phyloP scores from a whole-genome alignment of 2,888 invertebrate genomes.

The Matsumyia berberina region DNA sequence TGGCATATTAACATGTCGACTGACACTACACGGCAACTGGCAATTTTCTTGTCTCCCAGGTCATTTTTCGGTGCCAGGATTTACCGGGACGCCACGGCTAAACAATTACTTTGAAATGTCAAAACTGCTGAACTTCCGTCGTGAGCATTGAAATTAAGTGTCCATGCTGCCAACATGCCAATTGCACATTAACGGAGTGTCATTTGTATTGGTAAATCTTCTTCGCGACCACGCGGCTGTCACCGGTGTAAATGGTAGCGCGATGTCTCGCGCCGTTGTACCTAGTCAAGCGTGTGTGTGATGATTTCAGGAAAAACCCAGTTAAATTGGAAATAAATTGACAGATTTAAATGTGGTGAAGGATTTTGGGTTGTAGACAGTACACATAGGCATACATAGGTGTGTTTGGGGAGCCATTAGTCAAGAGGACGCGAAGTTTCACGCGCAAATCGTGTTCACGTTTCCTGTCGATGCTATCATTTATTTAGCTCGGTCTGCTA shows the following conservation, averaged over 20 bases:
- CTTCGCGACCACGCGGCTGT: background rate
- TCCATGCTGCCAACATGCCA: slow-evolving; percentile 81
- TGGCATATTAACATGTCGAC: slow-evolving; percentile 72
- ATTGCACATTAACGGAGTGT: slow-evolving; percentile 81
- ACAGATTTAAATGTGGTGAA: slow-evolving; percentile 54
- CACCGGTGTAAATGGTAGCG: slow-evolving; percentile 27
- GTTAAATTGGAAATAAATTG: slow-evolving; percentile 62
- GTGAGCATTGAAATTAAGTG: slow-evolving; percentile 54
- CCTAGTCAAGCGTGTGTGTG: slow-evolving; percentile 7
- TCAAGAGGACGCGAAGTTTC: slow-evolving; percentile 18
- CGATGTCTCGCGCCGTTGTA: background rate
- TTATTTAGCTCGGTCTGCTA: slow-evolving; percentile 28
- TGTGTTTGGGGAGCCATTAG: slow-evolving; percentile 42
- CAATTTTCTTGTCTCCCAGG: slow-evolving; percentile 70
- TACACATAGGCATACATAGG: background rate
- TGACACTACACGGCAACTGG: slow-evolving; percentile 73
- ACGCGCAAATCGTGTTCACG: slow-evolving; percentile 19
- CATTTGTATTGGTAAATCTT: slow-evolving; percentile 50
- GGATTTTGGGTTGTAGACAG: slow-evolving; percentile 30
- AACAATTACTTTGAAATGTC: slow-evolving; percentile 17
- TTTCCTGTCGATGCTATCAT: slow-evolving; percentile 40
- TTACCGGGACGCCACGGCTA: slow-evolving; percentile 34
- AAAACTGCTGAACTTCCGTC: slow-evolving; percentile 1
- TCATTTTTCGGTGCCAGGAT: slow-evolving; percentile 65
- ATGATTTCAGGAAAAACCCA: slow-evolving; percentile 37